Evolutionary conservation across 2,113 vertebrate species (phyloP), one percentile per base, ranked within the genome.

Genomic region (Halichoeres trimaculatus): DNA sequence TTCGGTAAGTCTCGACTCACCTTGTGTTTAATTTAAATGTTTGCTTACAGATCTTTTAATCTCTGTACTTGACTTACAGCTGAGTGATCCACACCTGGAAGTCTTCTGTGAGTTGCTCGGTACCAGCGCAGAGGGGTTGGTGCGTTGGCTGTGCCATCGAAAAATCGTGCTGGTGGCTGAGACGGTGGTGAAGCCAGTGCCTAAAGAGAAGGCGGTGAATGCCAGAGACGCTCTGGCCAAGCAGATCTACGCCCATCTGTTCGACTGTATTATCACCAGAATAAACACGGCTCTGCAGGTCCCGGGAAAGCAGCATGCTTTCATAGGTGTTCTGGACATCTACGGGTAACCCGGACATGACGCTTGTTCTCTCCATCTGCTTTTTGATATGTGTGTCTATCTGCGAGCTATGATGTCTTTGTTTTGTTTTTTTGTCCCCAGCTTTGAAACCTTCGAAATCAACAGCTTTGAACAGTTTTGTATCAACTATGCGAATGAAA

Each of bases 391-490:
- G 1, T 52, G 0, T 72, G 14, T 66, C 38, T 48, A 19, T 3
- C 11, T 58, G 5, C 9, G 1, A 5, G 72, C 65, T 34, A 4
- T 20, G 77, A 45, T 0, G 65, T 13, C 2, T 19, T 12, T 23
- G 58, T n/a, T 43, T 57, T 12, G 1, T 48, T 0, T 60, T 53
- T 65, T 77, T 68, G 1, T 73, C 62, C 52, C 62, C 92, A 99
- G 98, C 63, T 99, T 99, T 94, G 98, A 99, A 93, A 99, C 98
- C 0, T 99, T 99, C 90, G 96, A 98, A 61, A 83, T 97, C 78
- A 99, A 99, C 93, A 99, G 97, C 87, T 99, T 99, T 91, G 98
- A 99, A 84, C 97, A 99, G 81, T 99, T 99, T 90, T 99, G 97
- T 84, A 99, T 99, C 85, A 99, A 99, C 93, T 99, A 99, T 3